These are phyloP conservation scores for Mellivora capensis DNA, from an alignment of 2,113 vertebrate genomes.

Conservation along the genomic window DNA sequence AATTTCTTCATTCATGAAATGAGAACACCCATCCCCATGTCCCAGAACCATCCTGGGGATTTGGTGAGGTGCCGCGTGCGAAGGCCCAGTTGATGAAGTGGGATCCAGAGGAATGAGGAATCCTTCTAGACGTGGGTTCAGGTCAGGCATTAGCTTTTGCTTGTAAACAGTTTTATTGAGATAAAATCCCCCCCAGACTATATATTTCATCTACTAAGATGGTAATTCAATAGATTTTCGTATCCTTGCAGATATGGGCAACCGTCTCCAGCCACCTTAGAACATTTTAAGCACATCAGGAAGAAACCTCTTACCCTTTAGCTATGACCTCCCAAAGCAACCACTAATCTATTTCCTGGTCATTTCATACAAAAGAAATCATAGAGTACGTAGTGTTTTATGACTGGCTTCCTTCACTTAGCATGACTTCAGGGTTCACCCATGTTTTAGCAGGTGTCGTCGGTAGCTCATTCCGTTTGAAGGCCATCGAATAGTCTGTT, in stretches of 20 bases:
- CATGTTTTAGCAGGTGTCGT: neutral
- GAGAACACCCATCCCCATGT: neutral
- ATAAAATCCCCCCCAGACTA: neutral
- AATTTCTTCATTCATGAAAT: neutral
- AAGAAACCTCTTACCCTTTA: neutral
- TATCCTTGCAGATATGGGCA: neutral
- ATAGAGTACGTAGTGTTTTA: neutral
- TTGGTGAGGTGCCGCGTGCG: neutral
- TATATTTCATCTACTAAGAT: neutral
- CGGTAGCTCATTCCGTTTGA: neutral
- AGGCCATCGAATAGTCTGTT: neutral
- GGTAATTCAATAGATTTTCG: neutral
- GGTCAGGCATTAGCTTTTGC: neutral
- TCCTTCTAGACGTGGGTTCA: neutral
- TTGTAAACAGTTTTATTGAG: neutral
- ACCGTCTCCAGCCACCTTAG: neutral
- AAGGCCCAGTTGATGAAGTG: neutral
- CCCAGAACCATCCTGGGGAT: neutral
- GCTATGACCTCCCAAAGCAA: neutral
- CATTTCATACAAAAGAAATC: neutral
- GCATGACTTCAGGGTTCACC: neutral
- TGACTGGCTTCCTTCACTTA: neutral
- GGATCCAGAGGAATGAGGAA: neutral
- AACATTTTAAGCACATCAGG: neutral
- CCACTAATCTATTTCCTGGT: neutral